Base-by-base conservation (phyloP, 2,797 vertebrate species). In the Phrynocephalus vlangalii region DNA sequence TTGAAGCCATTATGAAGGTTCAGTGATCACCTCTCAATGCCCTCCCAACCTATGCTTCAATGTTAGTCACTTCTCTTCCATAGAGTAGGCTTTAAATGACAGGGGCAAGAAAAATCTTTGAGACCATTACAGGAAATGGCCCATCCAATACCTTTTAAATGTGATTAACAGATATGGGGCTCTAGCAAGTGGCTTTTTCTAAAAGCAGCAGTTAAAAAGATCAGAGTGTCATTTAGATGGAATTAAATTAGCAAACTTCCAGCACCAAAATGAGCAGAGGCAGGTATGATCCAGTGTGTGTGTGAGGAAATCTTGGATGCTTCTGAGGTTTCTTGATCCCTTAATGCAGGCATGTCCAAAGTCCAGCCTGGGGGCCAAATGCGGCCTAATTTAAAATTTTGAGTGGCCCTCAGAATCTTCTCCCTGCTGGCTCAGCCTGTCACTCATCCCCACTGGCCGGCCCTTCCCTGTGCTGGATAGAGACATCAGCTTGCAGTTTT, bases 61-160 rank as follows among this genome's bases (percentile, higher is more conserved):
- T 83, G 83, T 30, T 5, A 52, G 67, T 79, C 0, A 0, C 85
- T 92, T 63, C 18, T 63, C 60, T 18, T 20, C 60, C 60, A 63
- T 63, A 63, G 16, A 63, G 60, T 15, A 20, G 20, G 60, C 18
- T 16, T 82, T 89, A 71, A 88, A 89, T 93, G 92, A 94, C 92
- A 92, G 90, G 94, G 94, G 93, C 82, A 92, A 95, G 87, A 88
- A 63, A 63, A 16, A 63, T 44, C 91, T 95, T 95, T 90, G 72
- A 83, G 2, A 0, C 91, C 94, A 96, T 95, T 96, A 94, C 95
- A 93, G 95, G 91, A 95, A 96, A 95, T 94, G 94, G 88, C 90
- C 85, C 94, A 92, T 94, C 93, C 80, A 67, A 93, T 95, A 94
- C 87, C 85, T 94, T 94, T 82, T 95, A 93, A 94, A 92, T 90